Base-by-base conservation (phyloP, 2,888 invertebrate genomes). In the Drosophila tripunctata region DNA sequence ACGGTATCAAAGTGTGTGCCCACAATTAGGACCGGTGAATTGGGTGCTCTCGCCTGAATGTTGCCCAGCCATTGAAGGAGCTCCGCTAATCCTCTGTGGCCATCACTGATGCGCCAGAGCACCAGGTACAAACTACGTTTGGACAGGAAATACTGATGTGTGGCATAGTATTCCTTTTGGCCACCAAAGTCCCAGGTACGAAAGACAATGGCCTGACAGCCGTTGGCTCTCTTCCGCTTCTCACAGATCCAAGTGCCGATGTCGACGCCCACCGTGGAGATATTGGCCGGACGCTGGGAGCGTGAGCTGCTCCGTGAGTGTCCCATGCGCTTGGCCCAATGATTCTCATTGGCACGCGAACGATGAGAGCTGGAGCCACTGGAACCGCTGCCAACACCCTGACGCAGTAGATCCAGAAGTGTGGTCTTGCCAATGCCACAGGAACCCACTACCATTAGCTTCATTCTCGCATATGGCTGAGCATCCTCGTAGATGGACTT, bases 101-200 rank as follows among this genome's bases (percentile, higher is more conserved):
- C 99, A 83, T 99, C 98, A 0, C 95, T 95, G 51, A 98, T 96
- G 79, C 95, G 94, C 99, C 99, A 99, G 3, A 99, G 94, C 1
- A 99, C 99, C 52, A 99, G 92, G 91, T 99, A 99, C 30, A 99
- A 92, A 71, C 98, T 98, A 10, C 99, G 93, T 64, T 98, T 96
- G 0, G 99, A 98, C 41, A 99, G 92, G 91, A 99, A 99, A 91
- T 99, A 99, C 90, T 99, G 99, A 93, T 99, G 99, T 0, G 99
- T 99, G 0, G 99, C 97, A 91, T 99, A 99, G 90, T 99, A 99
- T 89, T 99, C 99, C 89, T 96, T 95, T 92, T 99, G 99, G 0
- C 99, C 99, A 3, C 99, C 99, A 92, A 99, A 99, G 92, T 99
- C 99, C 99, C 99, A 99, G 0, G 99, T 99, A 52, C 98, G 92